Evolutionary conservation across 2,888 invertebrate genomes (phyloP).

Genomic region (Agrochola lychnidis): DNA sequence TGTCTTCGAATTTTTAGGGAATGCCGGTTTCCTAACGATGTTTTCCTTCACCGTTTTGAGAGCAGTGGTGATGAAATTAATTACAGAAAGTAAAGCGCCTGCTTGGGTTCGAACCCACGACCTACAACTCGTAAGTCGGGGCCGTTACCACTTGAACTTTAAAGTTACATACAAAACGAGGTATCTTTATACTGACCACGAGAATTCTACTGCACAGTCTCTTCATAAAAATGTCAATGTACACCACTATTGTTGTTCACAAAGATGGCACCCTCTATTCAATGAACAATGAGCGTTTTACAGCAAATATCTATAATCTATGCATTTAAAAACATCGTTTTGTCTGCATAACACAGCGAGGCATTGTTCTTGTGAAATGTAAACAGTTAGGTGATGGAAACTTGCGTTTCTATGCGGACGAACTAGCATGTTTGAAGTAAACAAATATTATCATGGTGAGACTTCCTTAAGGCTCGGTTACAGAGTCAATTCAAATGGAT

Average conservation of each 20-base stretch:
- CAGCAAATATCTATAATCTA: conserved; percentile 16
- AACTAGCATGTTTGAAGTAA: conserved; percentile 11
- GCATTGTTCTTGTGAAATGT: conserved; percentile 46
- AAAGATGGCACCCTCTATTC: conserved; percentile 22
- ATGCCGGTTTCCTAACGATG: no score
- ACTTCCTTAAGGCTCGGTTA: conserved; percentile 7
- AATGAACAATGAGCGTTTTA: conserved; percentile 46
- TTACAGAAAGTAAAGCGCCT: no score
- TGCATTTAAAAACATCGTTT: conserved; percentile 34
- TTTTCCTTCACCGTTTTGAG: no score
- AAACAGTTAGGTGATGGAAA: conserved; percentile 27
- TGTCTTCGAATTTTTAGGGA: no score
- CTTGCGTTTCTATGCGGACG: conserved; percentile 42
- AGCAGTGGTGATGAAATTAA: no score
- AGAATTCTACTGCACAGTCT: neutral
- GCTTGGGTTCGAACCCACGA: no score
- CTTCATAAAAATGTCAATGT: neutral
- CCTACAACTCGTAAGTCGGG: no score
- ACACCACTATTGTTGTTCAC: conserved; percentile 15
- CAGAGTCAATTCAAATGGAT: neutral
- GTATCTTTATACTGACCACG: neutral
- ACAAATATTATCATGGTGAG: conserved; percentile 12
- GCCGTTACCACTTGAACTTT: no score
- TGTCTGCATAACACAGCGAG: conserved; percentile 12
- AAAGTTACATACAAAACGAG: neutral